Evolutionary conservation across 2,888 invertebrate genomes (phyloP).

Genomic region (Spicauda simplicius): DNA sequence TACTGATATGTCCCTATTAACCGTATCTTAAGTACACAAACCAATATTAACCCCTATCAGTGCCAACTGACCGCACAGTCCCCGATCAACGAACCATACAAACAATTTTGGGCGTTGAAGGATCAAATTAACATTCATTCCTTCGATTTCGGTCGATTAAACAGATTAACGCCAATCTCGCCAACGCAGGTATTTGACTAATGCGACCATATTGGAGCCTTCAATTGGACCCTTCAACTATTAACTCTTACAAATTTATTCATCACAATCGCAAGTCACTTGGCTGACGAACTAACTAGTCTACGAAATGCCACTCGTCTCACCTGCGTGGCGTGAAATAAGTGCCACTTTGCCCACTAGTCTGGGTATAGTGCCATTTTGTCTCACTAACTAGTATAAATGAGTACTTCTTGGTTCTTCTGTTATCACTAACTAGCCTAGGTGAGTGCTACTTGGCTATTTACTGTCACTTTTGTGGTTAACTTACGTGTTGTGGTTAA

Average conservation of each 20-base stretch:
- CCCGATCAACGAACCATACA: slow-evolving; percentile 46
- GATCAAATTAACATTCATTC: slow-evolving; percentile 73
- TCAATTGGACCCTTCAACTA: slow-evolving; percentile 62
- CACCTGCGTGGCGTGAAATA: no score
- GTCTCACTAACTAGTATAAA: background rate
- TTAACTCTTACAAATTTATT: slow-evolving; percentile 76
- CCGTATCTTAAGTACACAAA: background rate
- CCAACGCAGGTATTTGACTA: slow-evolving; percentile 54
- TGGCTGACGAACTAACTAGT: background rate
- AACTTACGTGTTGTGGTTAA: no score
- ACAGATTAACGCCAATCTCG: slow-evolving; percentile 74
- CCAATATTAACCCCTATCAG: slow-evolving; percentile 24
- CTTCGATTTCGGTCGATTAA: slow-evolving; percentile 57
- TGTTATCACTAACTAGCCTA: background rate
- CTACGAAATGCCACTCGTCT: no score
- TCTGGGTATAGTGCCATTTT: background rate
- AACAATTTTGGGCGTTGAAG: slow-evolving; percentile 48
- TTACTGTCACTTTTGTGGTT: background rate
- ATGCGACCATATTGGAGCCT: slow-evolving; percentile 66
- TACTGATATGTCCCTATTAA: background rate
- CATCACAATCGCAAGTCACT: slow-evolving; percentile 41
- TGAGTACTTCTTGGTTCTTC: background rate
- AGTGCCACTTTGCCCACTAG: background rate
- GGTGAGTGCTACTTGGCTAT: background rate
- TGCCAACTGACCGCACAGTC: slow-evolving; percentile 16